A percentile compares a stretch with the other conserved stretches of the same genome.
phyloP scores from a whole-genome alignment of 2,113 vertebrate genomes.

The Isurus oxyrinchus region DNA sequence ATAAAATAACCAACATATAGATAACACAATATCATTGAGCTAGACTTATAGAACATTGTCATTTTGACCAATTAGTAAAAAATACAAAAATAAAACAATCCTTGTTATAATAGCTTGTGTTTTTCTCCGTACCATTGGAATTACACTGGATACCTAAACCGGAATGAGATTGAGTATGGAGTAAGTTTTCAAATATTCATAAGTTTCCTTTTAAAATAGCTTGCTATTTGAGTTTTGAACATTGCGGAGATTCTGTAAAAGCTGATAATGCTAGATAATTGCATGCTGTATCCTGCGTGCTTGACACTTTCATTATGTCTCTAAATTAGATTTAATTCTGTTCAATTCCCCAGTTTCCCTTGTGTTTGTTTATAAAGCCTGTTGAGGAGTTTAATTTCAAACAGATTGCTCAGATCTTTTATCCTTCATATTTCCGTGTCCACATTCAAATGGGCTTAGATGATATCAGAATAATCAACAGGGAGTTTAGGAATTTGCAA shows the following conservation, averaged over 20 bases:
- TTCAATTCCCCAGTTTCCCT: background rate
- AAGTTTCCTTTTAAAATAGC: background rate
- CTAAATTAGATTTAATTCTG: background rate
- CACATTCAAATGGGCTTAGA: background rate
- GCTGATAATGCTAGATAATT: background rate
- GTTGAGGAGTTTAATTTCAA: background rate
- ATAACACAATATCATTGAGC: background rate
- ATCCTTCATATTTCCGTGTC: background rate
- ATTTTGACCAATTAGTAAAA: background rate
- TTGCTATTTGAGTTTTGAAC: background rate
- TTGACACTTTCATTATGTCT: constrained; percentile 1
- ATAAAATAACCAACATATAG: too few species aligned
- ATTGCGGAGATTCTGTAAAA: background rate
- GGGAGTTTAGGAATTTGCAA: background rate
- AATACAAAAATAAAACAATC: background rate
- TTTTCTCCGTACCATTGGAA: background rate
- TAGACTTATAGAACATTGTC: background rate
- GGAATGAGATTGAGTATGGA: background rate
- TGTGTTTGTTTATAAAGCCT: background rate
- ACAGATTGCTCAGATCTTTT: background rate
- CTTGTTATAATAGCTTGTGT: background rate
- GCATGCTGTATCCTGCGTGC: background rate
- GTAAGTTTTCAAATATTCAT: background rate
- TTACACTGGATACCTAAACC: background rate
- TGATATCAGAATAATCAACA: background rate